Conservation (phyloP, 2,113 vertebrate species). For the Calypte anna region DNA sequence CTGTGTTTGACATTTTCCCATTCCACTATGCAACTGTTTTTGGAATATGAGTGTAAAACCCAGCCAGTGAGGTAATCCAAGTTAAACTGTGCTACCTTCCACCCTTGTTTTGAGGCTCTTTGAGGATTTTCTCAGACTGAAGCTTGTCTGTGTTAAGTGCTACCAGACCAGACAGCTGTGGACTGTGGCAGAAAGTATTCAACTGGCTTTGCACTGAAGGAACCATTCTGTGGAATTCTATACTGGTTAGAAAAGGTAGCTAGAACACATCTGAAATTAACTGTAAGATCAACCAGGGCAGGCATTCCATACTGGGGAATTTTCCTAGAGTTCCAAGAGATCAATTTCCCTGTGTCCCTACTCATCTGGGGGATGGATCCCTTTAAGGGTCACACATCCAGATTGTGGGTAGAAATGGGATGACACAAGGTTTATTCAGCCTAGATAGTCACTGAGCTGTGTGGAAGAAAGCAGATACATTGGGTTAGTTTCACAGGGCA, state of each 20-base stretch:
- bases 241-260: neutral
- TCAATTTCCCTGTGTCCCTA: neutral
- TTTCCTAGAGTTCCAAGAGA: neutral
- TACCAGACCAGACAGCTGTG: neutral
- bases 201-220: neutral
- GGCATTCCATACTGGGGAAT: neutral
- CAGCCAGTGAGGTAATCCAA: neutral
- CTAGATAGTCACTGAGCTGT: neutral
- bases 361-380: neutral
- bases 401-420: neutral
- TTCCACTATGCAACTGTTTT: neutral
- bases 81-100: neutral
- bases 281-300: neutral
- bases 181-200: neutral
- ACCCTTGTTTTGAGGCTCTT: neutral
- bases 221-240: neutral
- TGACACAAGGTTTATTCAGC: neutral
- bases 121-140: neutral
- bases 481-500: neutral
- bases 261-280: neutral
- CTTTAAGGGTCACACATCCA: neutral
- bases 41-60: neutral
- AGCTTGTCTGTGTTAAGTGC: neutral
- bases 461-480: neutral
- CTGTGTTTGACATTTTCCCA: neutral